Conservation (phyloP, 1,140 invertebrate genomes). For the Protaetia brevitarsis region DNA sequence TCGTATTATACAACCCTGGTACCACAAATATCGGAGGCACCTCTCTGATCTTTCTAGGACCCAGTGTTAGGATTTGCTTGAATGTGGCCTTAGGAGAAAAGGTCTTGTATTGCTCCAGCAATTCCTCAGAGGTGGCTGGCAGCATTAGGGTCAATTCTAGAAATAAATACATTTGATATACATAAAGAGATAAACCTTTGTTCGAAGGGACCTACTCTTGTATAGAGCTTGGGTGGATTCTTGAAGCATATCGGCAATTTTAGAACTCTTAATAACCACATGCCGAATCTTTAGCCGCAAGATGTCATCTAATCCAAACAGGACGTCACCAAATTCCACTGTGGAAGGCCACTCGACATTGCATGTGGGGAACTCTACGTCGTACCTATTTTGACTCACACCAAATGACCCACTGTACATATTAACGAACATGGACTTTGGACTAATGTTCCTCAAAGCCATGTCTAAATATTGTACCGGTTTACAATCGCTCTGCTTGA, state of each 20-base stretch:
- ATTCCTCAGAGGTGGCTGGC: conserved; percentile 34
- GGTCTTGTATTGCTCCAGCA: conserved; percentile 30
- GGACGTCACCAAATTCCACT: conserved; percentile 35
- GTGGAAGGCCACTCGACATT: conserved; percentile 39
- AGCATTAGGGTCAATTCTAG: conserved; percentile 41
- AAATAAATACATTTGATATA: neutral
- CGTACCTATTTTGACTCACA: conserved; percentile 34
- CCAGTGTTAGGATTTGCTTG: conserved; percentile 40
- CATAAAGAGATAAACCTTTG: neutral
- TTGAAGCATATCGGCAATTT: conserved; percentile 34
- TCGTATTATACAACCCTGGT: conserved; percentile 40
- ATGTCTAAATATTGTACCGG: conserved; percentile 42
- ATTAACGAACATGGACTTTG: conserved; percentile 43
- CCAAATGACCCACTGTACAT: conserved; percentile 38
- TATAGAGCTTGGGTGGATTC: conserved; percentile 41
- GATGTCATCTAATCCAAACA: conserved; percentile 40
- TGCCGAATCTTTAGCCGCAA: conserved; percentile 35
- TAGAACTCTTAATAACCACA: conserved; percentile 39
- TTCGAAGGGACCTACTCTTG: conserved; percentile 40
- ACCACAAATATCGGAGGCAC: conserved; percentile 45
- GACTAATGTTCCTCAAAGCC: conserved; percentile 38
- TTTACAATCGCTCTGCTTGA: conserved; percentile 37
- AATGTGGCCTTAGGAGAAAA: conserved; percentile 38
- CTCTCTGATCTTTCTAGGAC: conserved; percentile 42
- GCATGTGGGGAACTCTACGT: conserved; percentile 40